phyloP scores from a whole-genome alignment of 2,113 vertebrate genomes.

The Chinchilla lanigera region DNA sequence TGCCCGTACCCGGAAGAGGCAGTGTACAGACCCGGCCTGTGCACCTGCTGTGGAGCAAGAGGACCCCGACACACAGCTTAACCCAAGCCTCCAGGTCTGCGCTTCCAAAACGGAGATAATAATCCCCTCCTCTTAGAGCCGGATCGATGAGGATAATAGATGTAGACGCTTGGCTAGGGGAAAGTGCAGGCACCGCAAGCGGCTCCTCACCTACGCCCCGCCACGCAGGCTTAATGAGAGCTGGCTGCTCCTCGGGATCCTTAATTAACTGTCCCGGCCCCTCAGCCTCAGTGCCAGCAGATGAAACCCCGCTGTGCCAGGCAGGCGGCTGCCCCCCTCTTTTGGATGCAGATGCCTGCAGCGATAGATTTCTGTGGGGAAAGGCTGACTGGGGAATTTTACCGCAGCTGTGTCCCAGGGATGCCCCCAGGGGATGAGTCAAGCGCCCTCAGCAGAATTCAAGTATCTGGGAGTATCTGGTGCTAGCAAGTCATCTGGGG shows the following conservation, averaged over 20 bases:
- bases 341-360: neutral
- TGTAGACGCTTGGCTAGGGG: neutral
- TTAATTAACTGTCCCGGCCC: slow-evolving; percentile 52
- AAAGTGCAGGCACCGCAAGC: neutral
- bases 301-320: neutral
- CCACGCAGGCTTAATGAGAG: neutral
- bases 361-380: neutral
- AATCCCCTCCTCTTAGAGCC: neutral
- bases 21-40: neutral
- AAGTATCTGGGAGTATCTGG: too few species aligned
- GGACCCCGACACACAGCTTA: neutral
- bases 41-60: neutral
- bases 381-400: neutral
- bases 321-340: neutral
- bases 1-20: neutral
- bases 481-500: too few species aligned
- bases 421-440: neutral
- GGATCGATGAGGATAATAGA: neutral
- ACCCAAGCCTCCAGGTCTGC: neutral
- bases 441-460: neutral
- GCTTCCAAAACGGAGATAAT: neutral
- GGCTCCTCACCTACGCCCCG: neutral
- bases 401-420: neutral
- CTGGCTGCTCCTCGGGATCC: neutral
- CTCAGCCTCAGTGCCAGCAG: neutral